phyloP scores from a whole-genome alignment of 2,797 vertebrate genomes.

The Pangasius mekongensis region DNA sequence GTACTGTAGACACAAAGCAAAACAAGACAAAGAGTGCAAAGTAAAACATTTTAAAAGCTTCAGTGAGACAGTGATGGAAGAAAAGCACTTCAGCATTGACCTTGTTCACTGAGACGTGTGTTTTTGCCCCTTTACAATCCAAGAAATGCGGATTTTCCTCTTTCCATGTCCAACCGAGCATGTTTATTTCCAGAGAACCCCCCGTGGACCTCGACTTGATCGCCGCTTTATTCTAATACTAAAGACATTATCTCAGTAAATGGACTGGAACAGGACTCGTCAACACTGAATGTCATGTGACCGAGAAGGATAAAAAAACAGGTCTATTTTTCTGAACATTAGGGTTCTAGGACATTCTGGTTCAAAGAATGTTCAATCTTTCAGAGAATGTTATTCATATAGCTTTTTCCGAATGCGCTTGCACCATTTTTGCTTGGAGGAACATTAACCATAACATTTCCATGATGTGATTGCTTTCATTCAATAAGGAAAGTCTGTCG shows the following conservation, averaged over 20 bases:
- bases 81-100: neutral
- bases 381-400: neutral
- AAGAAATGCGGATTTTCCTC: neutral
- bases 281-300: neutral
- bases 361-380: neutral
- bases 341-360: neutral
- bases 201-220: neutral
- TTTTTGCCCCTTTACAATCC: neutral
- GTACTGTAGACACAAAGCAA: neutral
- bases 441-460: neutral
- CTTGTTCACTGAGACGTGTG: neutral
- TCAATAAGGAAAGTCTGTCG: neutral
- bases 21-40: neutral
- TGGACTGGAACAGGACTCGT: slow-evolving; percentile 7
- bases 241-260: neutral
- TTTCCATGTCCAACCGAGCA: neutral
- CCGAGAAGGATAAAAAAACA: neutral
- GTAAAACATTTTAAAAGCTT: neutral
- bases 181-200: neutral
- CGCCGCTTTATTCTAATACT: slow-evolving; percentile 3
- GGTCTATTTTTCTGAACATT: neutral
- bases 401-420: neutral
- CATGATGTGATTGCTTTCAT: neutral
- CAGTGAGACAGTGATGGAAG: neutral
- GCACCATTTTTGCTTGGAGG: neutral